Evolutionary conservation across 2,113 vertebrate genomes (phyloP), one percentile per base, ranked within the genome.

Genomic region (Steatornis caripensis): DNA sequence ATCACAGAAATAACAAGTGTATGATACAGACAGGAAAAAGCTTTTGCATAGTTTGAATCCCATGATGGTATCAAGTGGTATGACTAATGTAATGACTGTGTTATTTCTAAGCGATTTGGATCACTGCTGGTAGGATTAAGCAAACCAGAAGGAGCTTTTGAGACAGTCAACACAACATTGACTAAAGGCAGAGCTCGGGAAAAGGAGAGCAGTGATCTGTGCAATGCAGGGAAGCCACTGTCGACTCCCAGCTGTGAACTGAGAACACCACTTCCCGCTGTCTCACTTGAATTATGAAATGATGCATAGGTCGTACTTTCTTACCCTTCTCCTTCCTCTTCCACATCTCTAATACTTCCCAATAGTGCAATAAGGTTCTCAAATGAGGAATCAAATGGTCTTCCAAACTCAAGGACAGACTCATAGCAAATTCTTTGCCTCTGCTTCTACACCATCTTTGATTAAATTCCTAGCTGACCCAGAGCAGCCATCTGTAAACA

Each of bases 231-330:
- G 51, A 22, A 86, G 7, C 19, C 4, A 5, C 49, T 45, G 48
- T 21, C 1, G 1, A 0, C 34, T 76, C 34, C 39, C 30, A 24
- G 21, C 29, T 2, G 0, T 54, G 70, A 71, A 54, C 34, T 39
- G 48, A 36, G 41, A 79, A 34, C 16, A 20, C 1, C 17, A 37
- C 19, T 65, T 69, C 16, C 27, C 11, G 5, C 26, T 82, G 30
- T 90, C 12, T 24, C 30, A 21, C 24, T 19, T 48, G 48, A 72
- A 14, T 76, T 64, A 22, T 6, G 34, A 69, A 76, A 12, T 18
- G 61, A 68, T 60, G 7, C 8, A 12, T 3, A 39, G 12, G 8
- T 68, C 43, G 43, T 30, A 17, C 19, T 74, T 75, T 57, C 39
- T 92, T 15, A 46, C 66, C n/a, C 23, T 65, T 54, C 37, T 65